phyloP scores from a whole-genome alignment of 2,888 invertebrate species.

The Ormyrus rosae region DNA sequence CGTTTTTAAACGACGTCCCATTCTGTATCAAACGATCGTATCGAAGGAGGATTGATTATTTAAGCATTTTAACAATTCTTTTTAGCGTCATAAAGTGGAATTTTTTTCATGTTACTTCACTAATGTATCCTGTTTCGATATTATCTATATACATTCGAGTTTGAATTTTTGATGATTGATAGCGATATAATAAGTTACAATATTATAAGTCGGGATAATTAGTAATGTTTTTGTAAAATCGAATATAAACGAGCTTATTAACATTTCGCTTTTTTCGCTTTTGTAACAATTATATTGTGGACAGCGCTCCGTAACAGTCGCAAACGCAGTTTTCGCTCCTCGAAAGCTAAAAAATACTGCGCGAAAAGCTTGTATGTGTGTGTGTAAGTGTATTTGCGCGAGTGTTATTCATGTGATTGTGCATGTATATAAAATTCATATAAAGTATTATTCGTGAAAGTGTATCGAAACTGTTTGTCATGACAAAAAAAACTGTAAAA shows the following conservation, averaged over 20 bases:
- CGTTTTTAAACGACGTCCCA: background rate
- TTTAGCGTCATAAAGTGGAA: too few relatives aligned
- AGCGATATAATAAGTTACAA: too few relatives aligned
- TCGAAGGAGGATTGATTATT: background rate
- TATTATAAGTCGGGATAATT: too few relatives aligned
- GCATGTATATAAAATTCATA: constrained; percentile 35
- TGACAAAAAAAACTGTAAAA: constrained; percentile 16
- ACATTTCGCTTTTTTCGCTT: constrained; percentile 15
- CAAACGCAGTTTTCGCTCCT: constrained; percentile 27
- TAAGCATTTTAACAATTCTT: background rate
- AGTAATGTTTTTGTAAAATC: background rate
- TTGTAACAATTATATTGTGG: background rate
- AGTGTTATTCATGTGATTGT: constrained; percentile 7
- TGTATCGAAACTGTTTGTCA: constrained; percentile 30
- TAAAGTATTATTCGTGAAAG: constrained; percentile 22
- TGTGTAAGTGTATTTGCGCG: background rate
- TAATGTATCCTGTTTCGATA: too few relatives aligned
- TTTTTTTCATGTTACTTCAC: too few relatives aligned
- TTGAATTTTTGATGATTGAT: too few relatives aligned
- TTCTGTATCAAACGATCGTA: background rate
- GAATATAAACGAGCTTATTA: constrained; percentile 10
- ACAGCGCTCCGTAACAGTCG: constrained; percentile 15
- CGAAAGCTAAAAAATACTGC: constrained; percentile 37
- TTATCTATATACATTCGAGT: too few relatives aligned
- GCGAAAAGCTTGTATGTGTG: constrained; percentile 3